Conservation (phyloP, 2,888 invertebrate species). For the Himalopsyche tibetana region DNA sequence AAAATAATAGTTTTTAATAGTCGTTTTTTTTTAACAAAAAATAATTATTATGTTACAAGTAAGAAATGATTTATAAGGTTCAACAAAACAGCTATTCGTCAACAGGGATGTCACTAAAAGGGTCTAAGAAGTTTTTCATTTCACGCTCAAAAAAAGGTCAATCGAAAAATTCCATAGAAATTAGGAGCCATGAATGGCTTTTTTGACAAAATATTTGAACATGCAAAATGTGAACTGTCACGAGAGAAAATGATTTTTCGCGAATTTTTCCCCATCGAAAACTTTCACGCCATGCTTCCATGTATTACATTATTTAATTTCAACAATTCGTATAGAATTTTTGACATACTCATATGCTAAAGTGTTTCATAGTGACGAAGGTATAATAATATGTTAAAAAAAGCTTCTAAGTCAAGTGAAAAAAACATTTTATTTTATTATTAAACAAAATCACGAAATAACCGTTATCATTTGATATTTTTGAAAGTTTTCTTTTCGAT, state of each 20-base stretch:
- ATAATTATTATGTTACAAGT: too few species aligned
- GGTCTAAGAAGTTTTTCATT: conserved; percentile 24
- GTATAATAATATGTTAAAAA: not conserved
- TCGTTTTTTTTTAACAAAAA: too few species aligned
- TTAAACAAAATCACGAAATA: not conserved
- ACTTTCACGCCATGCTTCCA: not conserved
- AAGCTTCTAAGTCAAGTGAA: not conserved
- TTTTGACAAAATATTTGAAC: conserved; percentile 26
- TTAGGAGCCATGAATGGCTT: not conserved
- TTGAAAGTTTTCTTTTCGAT: not conserved
- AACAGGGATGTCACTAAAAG: not conserved
- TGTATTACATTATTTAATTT: conserved; percentile 1
- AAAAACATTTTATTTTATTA: not conserved
- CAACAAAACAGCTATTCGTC: too few species aligned
- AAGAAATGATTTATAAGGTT: too few species aligned
- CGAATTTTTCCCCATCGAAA: not conserved
- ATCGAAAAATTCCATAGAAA: conserved; percentile 21
- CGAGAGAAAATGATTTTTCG: not conserved
- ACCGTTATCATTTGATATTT: not conserved
- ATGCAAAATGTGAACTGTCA: conserved; percentile 24
- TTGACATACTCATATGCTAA: not conserved
- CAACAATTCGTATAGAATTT: conserved; percentile 18
- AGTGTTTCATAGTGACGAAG: conserved; percentile 1
- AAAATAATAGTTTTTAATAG: too few species aligned
- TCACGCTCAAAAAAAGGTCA: conserved; percentile 20